Percentiles rank a stretch among this genome's conserved stretches.
Evolutionary conservation across 2,113 vertebrate genomes (phyloP).

Genomic region (Muscicapa adusta): DNA sequence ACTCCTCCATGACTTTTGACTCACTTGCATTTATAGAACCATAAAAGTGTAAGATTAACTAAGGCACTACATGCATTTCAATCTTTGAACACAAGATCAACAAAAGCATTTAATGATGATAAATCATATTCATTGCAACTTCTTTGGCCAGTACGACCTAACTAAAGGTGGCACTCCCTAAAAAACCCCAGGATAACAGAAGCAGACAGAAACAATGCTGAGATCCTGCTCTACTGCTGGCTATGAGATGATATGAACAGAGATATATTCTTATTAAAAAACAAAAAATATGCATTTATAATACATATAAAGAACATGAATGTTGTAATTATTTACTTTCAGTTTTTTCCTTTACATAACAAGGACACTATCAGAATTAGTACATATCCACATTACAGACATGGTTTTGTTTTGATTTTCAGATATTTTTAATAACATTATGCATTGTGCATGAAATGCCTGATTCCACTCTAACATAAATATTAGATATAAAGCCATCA

Average conservation of each 20-base stretch:
- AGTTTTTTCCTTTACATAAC: background rate
- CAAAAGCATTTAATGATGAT: background rate
- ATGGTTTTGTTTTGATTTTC: background rate
- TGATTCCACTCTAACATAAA: background rate
- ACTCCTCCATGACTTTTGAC: rapidly evolving
- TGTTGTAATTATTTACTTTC: background rate
- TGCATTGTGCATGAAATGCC: background rate
- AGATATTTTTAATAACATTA: background rate
- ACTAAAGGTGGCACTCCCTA: background rate
- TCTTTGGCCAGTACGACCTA: background rate
- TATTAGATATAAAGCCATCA: background rate
- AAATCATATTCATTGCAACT: background rate
- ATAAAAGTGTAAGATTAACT: background rate
- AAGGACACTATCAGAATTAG: background rate
- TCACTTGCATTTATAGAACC: background rate
- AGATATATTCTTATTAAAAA: background rate
- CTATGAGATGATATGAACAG: background rate
- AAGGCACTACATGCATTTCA: background rate
- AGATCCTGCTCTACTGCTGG: background rate
- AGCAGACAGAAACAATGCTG: background rate
- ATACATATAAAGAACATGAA: background rate
- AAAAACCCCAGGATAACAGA: background rate
- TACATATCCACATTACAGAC: background rate
- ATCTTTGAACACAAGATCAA: background rate
- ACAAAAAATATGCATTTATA: background rate